Base-by-base conservation (phyloP, 2,888 invertebrate species). In the Smittia sp. region DNA sequence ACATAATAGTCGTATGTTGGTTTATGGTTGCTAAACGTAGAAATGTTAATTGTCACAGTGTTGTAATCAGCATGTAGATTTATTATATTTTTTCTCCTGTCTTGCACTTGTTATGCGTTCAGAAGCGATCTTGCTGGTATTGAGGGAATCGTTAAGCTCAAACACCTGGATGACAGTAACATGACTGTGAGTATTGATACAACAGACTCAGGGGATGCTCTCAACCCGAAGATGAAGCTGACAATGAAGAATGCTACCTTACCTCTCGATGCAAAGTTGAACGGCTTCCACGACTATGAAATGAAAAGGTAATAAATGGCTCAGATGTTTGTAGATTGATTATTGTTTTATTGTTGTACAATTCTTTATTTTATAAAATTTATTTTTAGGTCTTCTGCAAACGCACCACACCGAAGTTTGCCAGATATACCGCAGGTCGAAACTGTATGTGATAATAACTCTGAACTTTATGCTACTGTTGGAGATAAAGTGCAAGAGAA, bases 381-480 rank as follows among this genome's bases (percentile, higher is more conserved):
- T 75, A 15, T 22, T 70, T 52, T 69, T 74, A 75, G 7, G 75
- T 84, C 83, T 76, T 80, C 83, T 6, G 80, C 82, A 73, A 82
- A 81, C 46, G 83, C 85, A 25, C 89, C 76, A 1, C 90, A 92
- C 79, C 85, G 93, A 77, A 93, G 94, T 82, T 84, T 94, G 76
- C 94, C 94, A 25, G 94, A 94, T 80, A 92, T 94, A 78, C 91
- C 93, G 7, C 87, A 90, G 27, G 89, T 89, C 39, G 87, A 89
- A 77, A 85, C 85, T 75, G 83, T 84, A 75, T 89, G 89, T 1
- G 93, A 94, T 81, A 92, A 91, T 66, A 89, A 89, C 7, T 94
- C 93, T 0, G 94, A 93, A 79, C 85, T 93, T 75, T 94, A 94
- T 80, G 94, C 93, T 41, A 94, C 93, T 4, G 92, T 94, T 15